Evolutionary conservation across 2,113 vertebrate genomes (phyloP).

Genomic region (cattle (Bos taurus)): ARS-UCD2.0 NC_037357.1:24937001-24937500

Average conservation of each 20-base stretch:
- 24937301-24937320: background rate
- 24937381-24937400: background rate
- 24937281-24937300: background rate
- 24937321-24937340: background rate
- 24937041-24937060: background rate
- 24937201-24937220: background rate
- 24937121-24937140: background rate
- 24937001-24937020: background rate
- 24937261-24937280: background rate
- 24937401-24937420: background rate
- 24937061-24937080: background rate
- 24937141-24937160: background rate
- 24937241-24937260: background rate
- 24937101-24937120: background rate
- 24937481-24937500: background rate
- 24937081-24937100: background rate
- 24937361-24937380: background rate
- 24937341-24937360: background rate
- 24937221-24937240: background rate
- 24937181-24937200: background rate
- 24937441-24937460: background rate
- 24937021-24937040: background rate
- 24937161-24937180: background rate
- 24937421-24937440: background rate
- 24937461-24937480: background rate